Evolutionary conservation across 2,797 vertebrate genomes (phyloP).

Genomic region (Etheostoma perlongum): DNA sequence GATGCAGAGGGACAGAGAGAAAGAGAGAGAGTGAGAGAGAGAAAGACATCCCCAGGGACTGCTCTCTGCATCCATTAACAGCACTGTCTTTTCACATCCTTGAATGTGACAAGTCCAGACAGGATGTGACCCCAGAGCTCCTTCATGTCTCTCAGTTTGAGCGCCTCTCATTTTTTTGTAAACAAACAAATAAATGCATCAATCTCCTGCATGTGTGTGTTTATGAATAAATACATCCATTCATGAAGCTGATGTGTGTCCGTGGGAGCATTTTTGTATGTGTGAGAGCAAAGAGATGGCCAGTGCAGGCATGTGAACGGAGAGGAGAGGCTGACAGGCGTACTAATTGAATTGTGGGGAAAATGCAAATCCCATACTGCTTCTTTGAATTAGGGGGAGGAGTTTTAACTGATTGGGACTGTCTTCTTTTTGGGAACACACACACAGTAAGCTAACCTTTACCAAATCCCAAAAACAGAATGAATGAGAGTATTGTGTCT

Average conservation of each 20-base stretch:
- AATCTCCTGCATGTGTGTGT: constrained; percentile 44
- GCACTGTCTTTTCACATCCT: constrained; percentile 55
- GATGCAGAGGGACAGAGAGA: constrained; percentile 41
- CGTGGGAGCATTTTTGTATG: constrained; percentile 25
- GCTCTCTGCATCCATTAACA: constrained; percentile 62
- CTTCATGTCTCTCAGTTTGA: constrained; percentile 25
- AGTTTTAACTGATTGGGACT: constrained; percentile 66
- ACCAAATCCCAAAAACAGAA: constrained; percentile 31
- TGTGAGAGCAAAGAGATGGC: constrained; percentile 49
- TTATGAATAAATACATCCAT: constrained; percentile 64
- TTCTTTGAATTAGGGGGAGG: constrained; percentile 76
- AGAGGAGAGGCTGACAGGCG: constrained; percentile 80
- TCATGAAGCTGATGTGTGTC: constrained; percentile 33
- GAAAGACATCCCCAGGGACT: constrained; percentile 48
- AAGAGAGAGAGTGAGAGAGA: constrained; percentile 13
- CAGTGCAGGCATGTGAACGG: constrained; percentile 72
- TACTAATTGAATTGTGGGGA: constrained; percentile 89
- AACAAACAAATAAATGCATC: constrained; percentile 63
- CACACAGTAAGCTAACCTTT: constrained; percentile 57
- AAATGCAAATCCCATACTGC: constrained; percentile 82
- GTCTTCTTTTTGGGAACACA: constrained; percentile 44
- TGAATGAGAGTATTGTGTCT: constrained; percentile 58
- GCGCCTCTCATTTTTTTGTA: constrained; percentile 36
- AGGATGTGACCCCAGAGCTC: constrained; percentile 59
- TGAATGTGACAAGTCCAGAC: constrained; percentile 65